Evolutionary conservation across 2,797 vertebrate species (phyloP).

Genomic region (Anas capensis): DNA sequence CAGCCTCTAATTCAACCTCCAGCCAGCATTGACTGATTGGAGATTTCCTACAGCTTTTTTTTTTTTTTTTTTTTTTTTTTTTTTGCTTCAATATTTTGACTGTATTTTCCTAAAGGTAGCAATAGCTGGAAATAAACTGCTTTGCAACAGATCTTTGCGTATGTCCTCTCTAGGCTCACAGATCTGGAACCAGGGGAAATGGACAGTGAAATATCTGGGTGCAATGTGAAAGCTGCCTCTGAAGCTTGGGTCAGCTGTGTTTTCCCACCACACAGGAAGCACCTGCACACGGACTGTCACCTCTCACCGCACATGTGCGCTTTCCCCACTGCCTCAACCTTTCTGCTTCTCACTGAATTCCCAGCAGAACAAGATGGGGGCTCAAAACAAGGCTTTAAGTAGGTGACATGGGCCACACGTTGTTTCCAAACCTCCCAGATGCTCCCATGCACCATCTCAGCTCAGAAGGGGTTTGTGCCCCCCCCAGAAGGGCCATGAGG

Average conservation of each 20-base stretch:
- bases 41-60: no score
- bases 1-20: not conserved
- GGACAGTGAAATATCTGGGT: not conserved
- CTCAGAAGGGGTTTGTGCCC: not conserved
- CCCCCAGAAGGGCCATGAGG: not conserved
- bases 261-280: not conserved
- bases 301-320: not conserved
- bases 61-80: no score
- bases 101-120: not conserved
- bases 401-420: accelerated
- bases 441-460: not conserved
- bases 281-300: not conserved
- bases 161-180: not conserved
- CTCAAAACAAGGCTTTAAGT: not conserved
- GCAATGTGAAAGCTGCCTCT: not conserved
- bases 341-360: not conserved
- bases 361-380: not conserved
- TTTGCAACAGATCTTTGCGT: not conserved
- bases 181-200: not conserved
- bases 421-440: not conserved
- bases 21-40: not conserved
- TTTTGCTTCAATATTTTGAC: not conserved
- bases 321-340: not conserved
- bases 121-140: not conserved
- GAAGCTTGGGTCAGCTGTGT: accelerated